These are phyloP conservation scores for Agrotis segetum DNA, from an alignment of 2,888 invertebrate genomes.

Conservation along the genomic window DNA sequence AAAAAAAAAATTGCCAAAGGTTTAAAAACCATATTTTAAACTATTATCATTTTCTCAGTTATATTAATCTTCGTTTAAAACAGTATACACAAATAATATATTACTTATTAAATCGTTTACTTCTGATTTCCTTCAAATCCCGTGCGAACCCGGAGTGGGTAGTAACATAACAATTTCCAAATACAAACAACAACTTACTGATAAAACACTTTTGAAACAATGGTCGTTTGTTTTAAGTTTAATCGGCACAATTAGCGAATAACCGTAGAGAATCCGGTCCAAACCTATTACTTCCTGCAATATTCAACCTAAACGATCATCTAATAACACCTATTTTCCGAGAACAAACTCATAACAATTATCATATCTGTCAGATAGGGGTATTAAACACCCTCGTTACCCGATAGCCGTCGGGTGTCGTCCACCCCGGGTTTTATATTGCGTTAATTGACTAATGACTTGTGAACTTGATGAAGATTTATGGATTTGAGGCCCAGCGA, in stretches of 20 bases:
- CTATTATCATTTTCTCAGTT: not conserved
- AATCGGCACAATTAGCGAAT: not conserved
- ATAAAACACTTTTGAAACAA: not conserved
- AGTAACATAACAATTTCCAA: not conserved
- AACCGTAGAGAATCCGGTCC: not conserved
- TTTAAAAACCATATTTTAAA: not conserved
- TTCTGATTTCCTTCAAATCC: no score
- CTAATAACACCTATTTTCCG: constrained; percentile 5
- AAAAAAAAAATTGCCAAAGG: no score
- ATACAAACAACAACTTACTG: not conserved
- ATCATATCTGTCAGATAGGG: not conserved
- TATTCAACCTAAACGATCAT: not conserved
- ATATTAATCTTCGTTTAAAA: not conserved
- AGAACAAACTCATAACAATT: constrained; percentile 7
- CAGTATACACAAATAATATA: no score
- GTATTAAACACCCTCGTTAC: constrained; percentile 8
- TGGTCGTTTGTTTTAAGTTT: not conserved
- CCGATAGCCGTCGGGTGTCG: constrained; percentile 2
- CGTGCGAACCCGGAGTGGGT: no score
- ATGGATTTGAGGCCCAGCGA: not conserved
- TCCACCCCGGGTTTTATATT: constrained; percentile 3
- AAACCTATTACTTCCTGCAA: not conserved
- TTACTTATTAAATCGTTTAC: no score
- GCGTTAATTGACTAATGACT: constrained; percentile 34
- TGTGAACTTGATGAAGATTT: constrained; percentile 21